Evolutionary conservation across 2,888 invertebrate species (phyloP).

Genomic region (Panopea generosa): DNA sequence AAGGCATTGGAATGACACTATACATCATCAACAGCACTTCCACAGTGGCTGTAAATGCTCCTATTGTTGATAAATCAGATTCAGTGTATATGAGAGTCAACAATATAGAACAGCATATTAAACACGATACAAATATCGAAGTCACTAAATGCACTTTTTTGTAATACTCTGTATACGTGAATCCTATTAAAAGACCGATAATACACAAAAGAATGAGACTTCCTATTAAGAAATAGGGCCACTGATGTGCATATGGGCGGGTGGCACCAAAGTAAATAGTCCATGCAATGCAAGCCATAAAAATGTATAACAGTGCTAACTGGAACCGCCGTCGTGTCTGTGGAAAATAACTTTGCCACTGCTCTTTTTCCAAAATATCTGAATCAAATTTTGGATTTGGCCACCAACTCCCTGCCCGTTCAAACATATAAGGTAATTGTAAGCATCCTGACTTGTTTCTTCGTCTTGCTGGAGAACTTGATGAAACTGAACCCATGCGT

Average conservation of each 20-base stretch:
- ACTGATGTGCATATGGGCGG: conserved; percentile 55
- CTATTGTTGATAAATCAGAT: conserved; percentile 82
- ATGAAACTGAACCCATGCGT: conserved; percentile 65
- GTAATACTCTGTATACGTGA: conserved; percentile 85
- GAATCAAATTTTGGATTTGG: conserved; percentile 99
- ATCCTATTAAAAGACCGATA: conserved; percentile 79
- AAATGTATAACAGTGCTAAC: conserved; percentile 93
- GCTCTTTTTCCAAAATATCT: conserved; percentile 95
- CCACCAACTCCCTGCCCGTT: conserved; percentile 96
- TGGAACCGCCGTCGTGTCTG: conserved; percentile 96
- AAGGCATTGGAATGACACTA: conserved; percentile 95
- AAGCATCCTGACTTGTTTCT: conserved; percentile 41
- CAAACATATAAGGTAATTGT: conserved; percentile 91
- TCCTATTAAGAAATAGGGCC: conserved; percentile 74
- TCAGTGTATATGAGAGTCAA: conserved; percentile 77
- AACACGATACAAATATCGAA: conserved; percentile 88
- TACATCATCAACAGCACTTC: conserved; percentile 96
- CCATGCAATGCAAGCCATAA: conserved; percentile 94
- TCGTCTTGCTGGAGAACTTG: conserved; percentile 66
- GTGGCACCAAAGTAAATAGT: conserved; percentile 90
- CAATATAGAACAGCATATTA: conserved; percentile 81
- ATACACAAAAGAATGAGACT: conserved; percentile 84
- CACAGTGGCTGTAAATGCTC: conserved; percentile 86
- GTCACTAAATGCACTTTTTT: conserved; percentile 86
- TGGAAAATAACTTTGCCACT: conserved; percentile 94